Evolutionary conservation across 1,140 invertebrate genomes (phyloP).

Genomic region (Temnothorax curvispinosus): DNA sequence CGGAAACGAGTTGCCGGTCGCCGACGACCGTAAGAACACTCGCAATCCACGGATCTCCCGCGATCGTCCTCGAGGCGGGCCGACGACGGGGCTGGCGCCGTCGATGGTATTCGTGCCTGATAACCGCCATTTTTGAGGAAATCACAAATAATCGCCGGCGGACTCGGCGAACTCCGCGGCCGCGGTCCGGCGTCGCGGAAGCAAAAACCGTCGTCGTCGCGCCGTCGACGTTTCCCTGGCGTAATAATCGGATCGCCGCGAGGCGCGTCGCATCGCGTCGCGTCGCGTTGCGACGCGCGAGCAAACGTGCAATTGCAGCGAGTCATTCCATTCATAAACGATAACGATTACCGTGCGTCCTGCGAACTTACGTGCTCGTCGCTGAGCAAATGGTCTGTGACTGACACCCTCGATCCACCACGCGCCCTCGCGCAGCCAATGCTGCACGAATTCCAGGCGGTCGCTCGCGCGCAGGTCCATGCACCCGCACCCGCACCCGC

Average conservation of each 20-base stretch:
- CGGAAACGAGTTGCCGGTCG: conserved; percentile 37
- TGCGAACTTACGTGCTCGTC: conserved; percentile 83
- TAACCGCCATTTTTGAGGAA: conserved; percentile 73
- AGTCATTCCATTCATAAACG: conserved; percentile 9
- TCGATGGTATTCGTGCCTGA: conserved; percentile 34
- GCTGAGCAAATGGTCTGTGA: conserved; percentile 84
- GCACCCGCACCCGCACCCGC: conserved; percentile 55
- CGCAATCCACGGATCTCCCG: conserved; percentile 19
- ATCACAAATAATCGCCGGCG: conserved; percentile 67
- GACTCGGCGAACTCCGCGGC: neutral
- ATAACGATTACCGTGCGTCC: conserved; percentile 28
- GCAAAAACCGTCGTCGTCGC: neutral
- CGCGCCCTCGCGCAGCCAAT: conserved; percentile 75
- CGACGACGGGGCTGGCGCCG: neutral
- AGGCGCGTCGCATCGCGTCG: neutral
- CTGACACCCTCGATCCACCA: conserved; percentile 82
- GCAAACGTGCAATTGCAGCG: neutral
- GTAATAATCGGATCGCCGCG: neutral
- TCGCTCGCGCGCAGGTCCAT: conserved; percentile 67
- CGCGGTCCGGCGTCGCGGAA: neutral
- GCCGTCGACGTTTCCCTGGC: neutral
- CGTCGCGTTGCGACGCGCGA: conserved; percentile 19
- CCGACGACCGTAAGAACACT: neutral
- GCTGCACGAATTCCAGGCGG: conserved; percentile 61
- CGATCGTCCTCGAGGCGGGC: neutral